Evolutionary conservation across 2,797 vertebrate species (phyloP), one percentile per base, ranked within the genome.

Genomic region (Acanthornis magna): DNA sequence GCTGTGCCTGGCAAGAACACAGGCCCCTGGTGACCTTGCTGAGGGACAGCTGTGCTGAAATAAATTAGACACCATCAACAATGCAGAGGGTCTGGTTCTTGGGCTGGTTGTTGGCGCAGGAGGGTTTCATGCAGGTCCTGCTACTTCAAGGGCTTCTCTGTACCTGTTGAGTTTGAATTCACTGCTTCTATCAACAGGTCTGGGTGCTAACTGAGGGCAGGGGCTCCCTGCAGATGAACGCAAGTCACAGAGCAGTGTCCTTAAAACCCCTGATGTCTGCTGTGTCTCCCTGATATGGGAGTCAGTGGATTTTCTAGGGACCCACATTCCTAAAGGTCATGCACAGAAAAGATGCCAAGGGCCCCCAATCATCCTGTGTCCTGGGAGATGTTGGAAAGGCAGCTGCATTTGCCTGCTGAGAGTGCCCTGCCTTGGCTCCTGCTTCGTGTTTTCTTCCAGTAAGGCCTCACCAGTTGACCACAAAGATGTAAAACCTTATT

Each of bases 401-500:
- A 70, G 43, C 55, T 83, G 43, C 12, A 3, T 62, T 51, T 65
- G 27, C 30, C 48, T 54, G 43, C 45, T 76, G 26, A 54, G 71
- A 67, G 19, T 48, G 60, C 47, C 58, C 75, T 81, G 30, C 55
- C 63, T 88, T 68, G 55, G 26, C 36, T 83, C 20, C 42, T 77
- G 72, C 61, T 73, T 58, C 0, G 1, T 51, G 20, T 63, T 89
- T 83, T 2, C 1, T 82, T 94, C 57, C 3, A 5, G n/a, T 58
- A 67, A 53, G 48, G 57, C 36, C 22, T 82, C 60, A 40, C 55
- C 71, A 66, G 48, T 17, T 91, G 29, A 92, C 89, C 68, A 88
- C 94, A 89, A 91, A 91, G 82, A 76, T 3, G 16, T 70, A 66
- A 15, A 92, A 47, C 79, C 55, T 85, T 83, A n/a, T 85, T 89